Base-by-base conservation (phyloP, 2,888 invertebrate genomes). In the Drosophila atroscutellata region DNA sequence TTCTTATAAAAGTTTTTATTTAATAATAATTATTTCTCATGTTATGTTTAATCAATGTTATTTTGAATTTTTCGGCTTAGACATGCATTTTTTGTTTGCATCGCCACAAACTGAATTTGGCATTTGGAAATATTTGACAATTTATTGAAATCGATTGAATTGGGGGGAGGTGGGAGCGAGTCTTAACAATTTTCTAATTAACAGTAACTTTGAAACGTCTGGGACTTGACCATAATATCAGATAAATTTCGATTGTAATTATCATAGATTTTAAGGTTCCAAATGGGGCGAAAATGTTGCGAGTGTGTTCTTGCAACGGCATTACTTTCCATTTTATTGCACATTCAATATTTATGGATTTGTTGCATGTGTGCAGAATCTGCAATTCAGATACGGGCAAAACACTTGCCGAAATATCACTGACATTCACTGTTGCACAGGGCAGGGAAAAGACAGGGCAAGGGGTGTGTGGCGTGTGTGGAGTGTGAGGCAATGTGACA, bases 281-380 rank as follows among this genome's bases (percentile, higher is more conserved):
- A 26, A 42, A 51, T 18, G 36, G 34, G 47, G 30, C 20, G 39
- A 36, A 47, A 49, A 56, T 66, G 52, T 42, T 52, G 50, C 36
- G 34, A 59, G 54, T 59, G 62, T 62, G 54, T 51, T 72, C 70
- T 54, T 72, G 64, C 58, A 67, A 60, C 28, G 71, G 69, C 79
- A 81, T 74, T 77, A 81, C 86, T 86, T 83, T 83, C 80, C 71
- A 83, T 79, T 83, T 81, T 81, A 81, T 83, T 72, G 59, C 77
- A 50, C 69, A 62, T 77, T 42, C 55, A 72, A 73, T 81, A 86
- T 86, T 86, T 72, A 86, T 77, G 59, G 67, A 79, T 65, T 57
- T 72, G 74, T 74, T 77, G 66, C 39, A 58, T 72, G 73, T 45
- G 47, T 34, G 26, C 50, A 28, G 24, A 36, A 47, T 47, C 5